Base-by-base conservation (phyloP, 2,888 invertebrate species). In the Caenorhabditis sp. region DNA sequence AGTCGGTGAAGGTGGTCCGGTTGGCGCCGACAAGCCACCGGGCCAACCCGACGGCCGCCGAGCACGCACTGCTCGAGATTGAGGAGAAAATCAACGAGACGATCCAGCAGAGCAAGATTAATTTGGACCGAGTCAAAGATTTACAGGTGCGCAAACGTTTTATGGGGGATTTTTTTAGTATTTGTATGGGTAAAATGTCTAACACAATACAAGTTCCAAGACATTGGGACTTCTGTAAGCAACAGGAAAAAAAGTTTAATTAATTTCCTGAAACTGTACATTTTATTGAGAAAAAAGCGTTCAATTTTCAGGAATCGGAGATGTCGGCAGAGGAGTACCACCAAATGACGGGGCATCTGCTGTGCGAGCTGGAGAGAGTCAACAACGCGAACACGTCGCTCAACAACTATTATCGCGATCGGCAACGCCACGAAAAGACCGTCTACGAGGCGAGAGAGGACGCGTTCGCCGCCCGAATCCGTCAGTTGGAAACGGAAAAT, bases 401-500 rank as follows among this genome's bases (percentile, higher is more conserved):
- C 26, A 78, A 8, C 37, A 50, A 66, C 9, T 78, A 24, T 30
- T 68, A 78, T 62, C 78, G 78, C 2, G 63, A 72, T 8, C 32
- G 72, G 15, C 66, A 73, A 26, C 35, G 68, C 13, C 48, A 62
- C 24, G 78, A 78, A 13, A 66, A 62, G 41, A 68, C 50, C 5
- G 20, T 78, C n/a, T 43, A 3, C 17, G 78, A 78, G 9, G 50
- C 62, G 5, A 11, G 62, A 15, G 72, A 72, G n/a, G 56, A 62
- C 20, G 48, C 52, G 4, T 73, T 43, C 17, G 11, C 39, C 4
- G 78, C 78, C 0, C 26, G 78, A 26, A 78, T 78, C 46, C 72
- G 78, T 2, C 72, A 78, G 39, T 30, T 78, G 32, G 78, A 78
- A 26, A 68, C 50, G 6, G 78, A 78, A 15, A 72, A 73, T 50